These are phyloP conservation scores for Schizotus pectinicornis DNA, from an alignment of 2,888 invertebrate genomes.

Conservation along the genomic window DNA sequence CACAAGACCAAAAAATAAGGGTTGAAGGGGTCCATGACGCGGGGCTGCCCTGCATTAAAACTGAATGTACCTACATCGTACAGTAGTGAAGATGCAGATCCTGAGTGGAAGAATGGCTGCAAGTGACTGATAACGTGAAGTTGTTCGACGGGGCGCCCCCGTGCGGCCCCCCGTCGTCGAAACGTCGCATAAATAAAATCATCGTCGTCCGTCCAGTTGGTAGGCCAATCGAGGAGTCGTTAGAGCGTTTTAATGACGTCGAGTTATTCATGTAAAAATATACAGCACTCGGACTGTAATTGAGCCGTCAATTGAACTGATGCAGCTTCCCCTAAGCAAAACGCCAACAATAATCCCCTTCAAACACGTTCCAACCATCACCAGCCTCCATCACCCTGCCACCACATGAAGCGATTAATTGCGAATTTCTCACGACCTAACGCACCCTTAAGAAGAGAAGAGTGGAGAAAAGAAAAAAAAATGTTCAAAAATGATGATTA, in stretches of 20 bases:
- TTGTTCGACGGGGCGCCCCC: background rate
- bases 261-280: conserved; percentile 29
- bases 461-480: too few species aligned
- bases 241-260: conserved; percentile 24
- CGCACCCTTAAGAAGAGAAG: background rate
- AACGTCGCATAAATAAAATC: background rate
- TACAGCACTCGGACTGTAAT: conserved; percentile 36
- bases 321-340: conserved; percentile 31
- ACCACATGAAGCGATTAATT: conserved; percentile 9
- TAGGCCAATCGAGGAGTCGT: conserved; percentile 13
- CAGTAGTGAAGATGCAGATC: background rate
- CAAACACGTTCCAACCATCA: conserved; percentile 8
- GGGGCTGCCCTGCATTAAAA: too few species aligned
- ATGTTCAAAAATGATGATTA: background rate
- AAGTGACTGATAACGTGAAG: background rate
- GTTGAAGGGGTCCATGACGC: too few species aligned
- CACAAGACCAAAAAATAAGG: too few species aligned
- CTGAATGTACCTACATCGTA: too few species aligned
- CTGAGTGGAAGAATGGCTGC: too few species aligned
- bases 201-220: background rate
- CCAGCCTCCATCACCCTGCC: conserved; percentile 10
- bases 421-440: conserved; percentile 3
- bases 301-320: conserved; percentile 43
- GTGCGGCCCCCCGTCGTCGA: background rate
- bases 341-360: background rate